Evolutionary conservation across 1,140 invertebrate genomes (phyloP).

Genomic region (Diabrotica virgifera): DNA sequence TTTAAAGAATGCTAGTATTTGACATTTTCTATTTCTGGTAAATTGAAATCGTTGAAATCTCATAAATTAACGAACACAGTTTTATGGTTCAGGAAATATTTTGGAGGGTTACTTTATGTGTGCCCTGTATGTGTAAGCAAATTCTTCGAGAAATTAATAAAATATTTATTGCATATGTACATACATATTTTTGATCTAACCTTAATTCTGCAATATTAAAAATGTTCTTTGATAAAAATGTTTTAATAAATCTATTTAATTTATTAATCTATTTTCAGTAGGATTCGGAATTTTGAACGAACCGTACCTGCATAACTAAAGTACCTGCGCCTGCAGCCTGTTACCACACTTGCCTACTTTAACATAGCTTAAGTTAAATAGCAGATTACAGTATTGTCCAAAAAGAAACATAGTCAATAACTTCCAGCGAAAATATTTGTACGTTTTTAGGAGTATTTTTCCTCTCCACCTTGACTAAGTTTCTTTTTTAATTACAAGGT

Average conservation of each 20-base stretch:
- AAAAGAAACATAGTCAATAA: constrained; percentile 6
- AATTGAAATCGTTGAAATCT: no score
- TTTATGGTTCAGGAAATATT: no score
- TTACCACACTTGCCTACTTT: constrained; percentile 38
- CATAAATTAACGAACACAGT: no score
- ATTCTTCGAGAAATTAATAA: no score
- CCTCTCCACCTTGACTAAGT: constrained; percentile 9
- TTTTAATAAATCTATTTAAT: not conserved
- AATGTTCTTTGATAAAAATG: no score
- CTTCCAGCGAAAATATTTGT: not conserved
- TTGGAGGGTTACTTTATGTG: no score
- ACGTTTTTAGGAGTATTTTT: not conserved
- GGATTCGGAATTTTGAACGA: constrained; percentile 13
- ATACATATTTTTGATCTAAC: no score
- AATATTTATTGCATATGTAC: no score
- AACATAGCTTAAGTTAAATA: constrained; percentile 15
- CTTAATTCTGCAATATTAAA: no score
- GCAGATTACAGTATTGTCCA: constrained; percentile 4
- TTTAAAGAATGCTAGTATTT: no score
- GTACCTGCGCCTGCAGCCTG: constrained; percentile 38
- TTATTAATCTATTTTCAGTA: not conserved
- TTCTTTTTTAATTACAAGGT: not conserved
- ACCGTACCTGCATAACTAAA: constrained; percentile 37
- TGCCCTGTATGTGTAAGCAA: no score
- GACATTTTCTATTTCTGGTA: no score